Evolutionary conservation across 2,888 invertebrate genomes (phyloP), one percentile per base, ranked within the genome.

Genomic region (Ormyrus labotus): DNA sequence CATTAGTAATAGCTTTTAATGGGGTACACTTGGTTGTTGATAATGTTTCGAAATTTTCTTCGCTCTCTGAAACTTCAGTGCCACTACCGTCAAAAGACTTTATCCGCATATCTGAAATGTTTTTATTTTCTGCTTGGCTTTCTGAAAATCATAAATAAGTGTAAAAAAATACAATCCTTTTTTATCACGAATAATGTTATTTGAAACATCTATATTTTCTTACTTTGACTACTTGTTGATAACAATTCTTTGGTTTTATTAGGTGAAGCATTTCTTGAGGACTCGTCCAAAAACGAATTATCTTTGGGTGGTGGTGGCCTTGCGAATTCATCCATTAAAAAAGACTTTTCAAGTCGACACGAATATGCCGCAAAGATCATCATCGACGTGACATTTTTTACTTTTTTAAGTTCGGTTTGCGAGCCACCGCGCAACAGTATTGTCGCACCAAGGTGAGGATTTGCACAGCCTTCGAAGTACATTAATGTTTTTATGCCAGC

Each of bases 391-490:
- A 98, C 96, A 85, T 94, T 94, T 89, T 99, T 98, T 0, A 98
- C 94, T 87, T 95, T 94, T 9, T 94, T 92, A 7, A 98, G 92
- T 88, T 98, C 97, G 76, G 93, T 90, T 0, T 93, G 92, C 0
- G 93, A 93, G 2, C 92, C 93, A 0, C 98, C 98, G n/a, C 97
- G 93, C 2, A 99, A 91, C 4, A 98, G 91, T 63, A 99, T 95
- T 19, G 98, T 97, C 84, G 97, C 96, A 0, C 97, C 98, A 1
- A 97, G 92, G 86, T 96, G 94, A 0, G 95, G 93, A 87, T 95
- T 94, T 0, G 96, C 95, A 84, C 98, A 96, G 6, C 98, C 97
- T 91, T 98, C 98, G 85, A 99, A 95, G 85, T 96, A 96, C 96
- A 99, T 97, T 51, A 99, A 91, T 0, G 97, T 97, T 92, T 99